Evolutionary conservation across 2,797 vertebrate genomes (phyloP).

Genomic region (Chaetodon trifasciatus): DNA sequence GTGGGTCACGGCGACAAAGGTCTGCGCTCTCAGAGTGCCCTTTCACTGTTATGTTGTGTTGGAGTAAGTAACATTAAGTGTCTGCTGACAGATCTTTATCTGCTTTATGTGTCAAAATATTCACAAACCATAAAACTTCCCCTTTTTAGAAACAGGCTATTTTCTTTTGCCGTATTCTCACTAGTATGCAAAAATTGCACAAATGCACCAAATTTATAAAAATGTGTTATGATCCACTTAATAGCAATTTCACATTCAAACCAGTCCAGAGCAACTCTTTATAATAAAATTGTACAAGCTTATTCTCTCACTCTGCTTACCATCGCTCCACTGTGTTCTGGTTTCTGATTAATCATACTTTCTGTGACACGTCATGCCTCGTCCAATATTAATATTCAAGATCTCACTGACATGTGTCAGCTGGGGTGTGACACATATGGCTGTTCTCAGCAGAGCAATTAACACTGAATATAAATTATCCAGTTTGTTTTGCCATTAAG

Average conservation of each 20-base stretch:
- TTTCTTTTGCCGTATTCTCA: neutral
- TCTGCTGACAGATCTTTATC: constrained; percentile 14
- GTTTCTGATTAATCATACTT: constrained; percentile 36
- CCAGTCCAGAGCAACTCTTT: neutral
- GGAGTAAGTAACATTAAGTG: neutral
- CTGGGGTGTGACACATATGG: constrained; percentile 10
- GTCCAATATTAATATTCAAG: constrained; percentile 14
- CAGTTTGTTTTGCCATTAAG: neutral
- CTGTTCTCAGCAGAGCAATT: neutral
- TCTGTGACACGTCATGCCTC: neutral
- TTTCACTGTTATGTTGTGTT: neutral
- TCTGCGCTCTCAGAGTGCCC: too few species aligned
- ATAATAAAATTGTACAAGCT: constrained; percentile 11
- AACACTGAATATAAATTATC: neutral
- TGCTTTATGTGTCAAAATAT: neutral
- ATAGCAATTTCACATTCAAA: constrained; percentile 1
- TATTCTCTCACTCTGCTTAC: neutral
- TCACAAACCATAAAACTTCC: neutral
- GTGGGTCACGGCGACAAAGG: too few species aligned
- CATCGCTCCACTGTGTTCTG: constrained; percentile 9
- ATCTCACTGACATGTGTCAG: neutral
- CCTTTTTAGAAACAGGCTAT: neutral
- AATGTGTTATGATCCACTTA: constrained; percentile 2
- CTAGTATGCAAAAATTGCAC: neutral
- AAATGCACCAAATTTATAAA: neutral